These are phyloP conservation scores for Diarsia mendica DNA, from an alignment of 2,888 invertebrate species.

Conservation along the genomic window DNA sequence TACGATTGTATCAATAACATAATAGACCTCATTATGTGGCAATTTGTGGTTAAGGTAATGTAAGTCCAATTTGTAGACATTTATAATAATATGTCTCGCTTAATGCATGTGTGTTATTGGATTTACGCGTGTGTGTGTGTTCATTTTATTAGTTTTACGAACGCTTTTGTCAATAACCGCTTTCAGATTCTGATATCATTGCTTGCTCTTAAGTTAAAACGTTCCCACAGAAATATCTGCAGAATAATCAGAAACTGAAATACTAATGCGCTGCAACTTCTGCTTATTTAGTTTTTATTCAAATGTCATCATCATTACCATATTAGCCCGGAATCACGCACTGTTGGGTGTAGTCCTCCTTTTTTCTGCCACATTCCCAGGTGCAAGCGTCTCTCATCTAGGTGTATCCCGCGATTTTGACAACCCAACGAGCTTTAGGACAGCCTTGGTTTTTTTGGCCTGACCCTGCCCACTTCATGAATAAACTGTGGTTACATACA, in stretches of 20 bases:
- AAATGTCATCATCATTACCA: background rate
- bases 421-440: background rate
- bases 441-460: background rate
- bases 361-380: background rate
- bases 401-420: background rate
- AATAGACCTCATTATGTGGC: conserved; percentile 24
- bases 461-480: background rate
- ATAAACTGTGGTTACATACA: background rate
- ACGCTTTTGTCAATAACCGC: conserved; percentile 25
- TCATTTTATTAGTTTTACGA: conserved; percentile 16
- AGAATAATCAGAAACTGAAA: conserved; percentile 15
- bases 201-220: background rate
- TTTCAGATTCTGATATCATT: conserved; percentile 21
- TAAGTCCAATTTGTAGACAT: conserved; percentile 8
- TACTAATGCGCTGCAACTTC: background rate
- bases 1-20: conserved; percentile 13
- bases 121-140: conserved; percentile 11
- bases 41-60: conserved; percentile 13
- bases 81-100: conserved; percentile 33
- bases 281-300: conserved; percentile 15
- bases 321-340: background rate
- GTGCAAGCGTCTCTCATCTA: background rate
- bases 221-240: background rate
- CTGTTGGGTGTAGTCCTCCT: background rate
- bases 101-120: conserved; percentile 43